Conservation (phyloP, 2,797 vertebrate species). For the Dermochelys coriacea region DNA sequence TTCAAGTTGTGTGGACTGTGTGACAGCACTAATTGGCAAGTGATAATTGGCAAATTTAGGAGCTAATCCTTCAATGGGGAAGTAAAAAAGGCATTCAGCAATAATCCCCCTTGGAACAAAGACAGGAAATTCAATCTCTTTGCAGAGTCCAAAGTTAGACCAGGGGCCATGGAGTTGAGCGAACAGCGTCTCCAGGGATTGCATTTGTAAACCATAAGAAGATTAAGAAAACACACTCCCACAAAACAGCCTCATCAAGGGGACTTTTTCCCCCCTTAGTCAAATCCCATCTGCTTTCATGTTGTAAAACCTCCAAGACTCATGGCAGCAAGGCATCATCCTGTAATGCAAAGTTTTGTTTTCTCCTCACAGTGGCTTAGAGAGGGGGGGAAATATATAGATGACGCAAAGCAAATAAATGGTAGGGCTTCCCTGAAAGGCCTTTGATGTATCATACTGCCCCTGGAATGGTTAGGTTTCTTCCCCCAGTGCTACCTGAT, state of each 20-base stretch:
- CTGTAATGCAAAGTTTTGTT: constrained; percentile 8
- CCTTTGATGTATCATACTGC: neutral
- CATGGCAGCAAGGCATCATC: neutral
- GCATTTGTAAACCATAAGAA: constrained; percentile 53
- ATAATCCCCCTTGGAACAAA: constrained; percentile 60
- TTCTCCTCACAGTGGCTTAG: neutral
- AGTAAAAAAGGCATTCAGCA: constrained; percentile 53
- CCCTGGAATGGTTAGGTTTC: neutral
- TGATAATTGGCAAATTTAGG: constrained; percentile 57
- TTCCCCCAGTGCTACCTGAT: neutral
- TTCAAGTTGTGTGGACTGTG: constrained; percentile 37
- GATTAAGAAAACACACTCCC: constrained; percentile 55
- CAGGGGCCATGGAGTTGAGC: constrained; percentile 19
- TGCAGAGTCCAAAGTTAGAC: constrained; percentile 37
- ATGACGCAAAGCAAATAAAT: neutral
- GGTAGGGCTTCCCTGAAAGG: neutral
- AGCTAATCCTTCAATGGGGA: constrained; percentile 49
- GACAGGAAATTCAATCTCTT: constrained; percentile 59
- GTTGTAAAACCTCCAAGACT: constrained; percentile 17
- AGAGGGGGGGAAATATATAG: neutral
- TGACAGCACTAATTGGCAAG: constrained; percentile 62
- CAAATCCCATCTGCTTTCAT: constrained; percentile 41
- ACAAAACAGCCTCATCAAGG: constrained; percentile 49
- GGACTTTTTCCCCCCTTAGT: neutral
- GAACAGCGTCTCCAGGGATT: constrained; percentile 16